Evolutionary conservation across 2,113 vertebrate species (phyloP), one percentile per base, ranked within the genome.

Genomic region (Willisornis vidua): DNA sequence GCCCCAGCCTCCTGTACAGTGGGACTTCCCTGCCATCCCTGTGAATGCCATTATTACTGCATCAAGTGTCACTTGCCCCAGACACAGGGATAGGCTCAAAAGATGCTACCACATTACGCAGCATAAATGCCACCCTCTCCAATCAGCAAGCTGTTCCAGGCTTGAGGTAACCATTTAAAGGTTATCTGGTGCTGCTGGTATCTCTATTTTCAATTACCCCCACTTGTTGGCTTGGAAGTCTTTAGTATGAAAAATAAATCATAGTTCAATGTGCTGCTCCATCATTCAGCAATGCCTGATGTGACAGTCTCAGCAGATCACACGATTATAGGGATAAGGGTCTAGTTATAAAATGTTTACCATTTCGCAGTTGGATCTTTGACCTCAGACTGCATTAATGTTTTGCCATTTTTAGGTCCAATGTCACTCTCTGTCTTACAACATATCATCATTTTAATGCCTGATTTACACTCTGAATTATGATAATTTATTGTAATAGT

Each of bases 401-500:
- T 49, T 35, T 66, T 90, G 93, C 95, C 95, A 93, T 95, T 97
- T 97, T 93, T 97, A 93, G 94, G 80, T 87, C 91, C 91, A 89
- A 33, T 29, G 95, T 95, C 97, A 97, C 90, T 97, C 97, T 96
- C 95, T 79, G 78, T 83, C 97, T 97, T 94, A 72, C 95, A 93
- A 76, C 57, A 4, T 92, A 95, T 97, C 95, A 96, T 98, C 96
- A 97, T 94, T 96, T 96, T 93, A 98, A 98, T 97, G 97, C 74
- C 94, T 52, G 81, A 87, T 96, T 96, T 96, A 90, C 75, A 71
- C 92, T 93, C 94, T 95, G 95, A 97, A 93, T 97, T 97, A 98
- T 98, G 98, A 96, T 97, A 97, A 98, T 98, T 98, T 98, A 98
- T 98, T 98, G 93, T 96, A 98, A 98, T 98, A 58, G 92, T 81